Evolutionary conservation across 92 coral and sea anemone genomes (phyloP).

Genomic region (Anthopleura xanthogrammica): DNA sequence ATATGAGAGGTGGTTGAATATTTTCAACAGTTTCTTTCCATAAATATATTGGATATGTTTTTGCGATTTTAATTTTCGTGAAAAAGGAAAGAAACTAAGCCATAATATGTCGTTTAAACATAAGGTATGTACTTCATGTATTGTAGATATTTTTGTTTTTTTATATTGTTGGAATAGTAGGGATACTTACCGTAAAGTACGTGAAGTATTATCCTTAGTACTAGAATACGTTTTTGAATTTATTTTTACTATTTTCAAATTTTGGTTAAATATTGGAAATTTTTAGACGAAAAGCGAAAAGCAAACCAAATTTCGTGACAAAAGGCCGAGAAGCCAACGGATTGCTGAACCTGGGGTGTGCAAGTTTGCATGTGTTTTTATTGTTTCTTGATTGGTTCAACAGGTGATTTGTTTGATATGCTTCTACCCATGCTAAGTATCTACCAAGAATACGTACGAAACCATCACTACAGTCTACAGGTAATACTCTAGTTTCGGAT

Average conservation of each 20-base stretch:
- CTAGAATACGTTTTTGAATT: background rate
- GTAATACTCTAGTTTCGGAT: slow-evolving; percentile 21
- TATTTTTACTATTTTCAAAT: background rate
- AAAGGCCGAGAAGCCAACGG: background rate
- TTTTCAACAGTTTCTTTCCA: background rate
- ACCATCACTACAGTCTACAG: slow-evolving; percentile 94
- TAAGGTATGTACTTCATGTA: background rate
- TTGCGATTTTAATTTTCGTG: background rate
- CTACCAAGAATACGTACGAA: slow-evolving; percentile 94
- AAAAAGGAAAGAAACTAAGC: background rate
- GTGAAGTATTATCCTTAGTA: background rate
- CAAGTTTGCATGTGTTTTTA: background rate
- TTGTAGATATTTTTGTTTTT: background rate
- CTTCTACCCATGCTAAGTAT: slow-evolving; percentile 94
- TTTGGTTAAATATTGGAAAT: background rate
- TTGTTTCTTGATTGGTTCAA: background rate
- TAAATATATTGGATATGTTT: background rate
- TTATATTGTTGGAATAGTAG: background rate
- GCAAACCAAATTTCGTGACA: background rate
- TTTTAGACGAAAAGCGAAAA: background rate
- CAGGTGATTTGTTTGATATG: slow-evolving; percentile 97
- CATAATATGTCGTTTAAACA: background rate
- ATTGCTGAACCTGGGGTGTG: background rate
- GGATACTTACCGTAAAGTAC: background rate
- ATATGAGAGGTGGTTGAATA: background rate